Evolutionary conservation across 92 coral and sea anemone species (phyloP).

Genomic region (Palythoa heliodiscus): DNA sequence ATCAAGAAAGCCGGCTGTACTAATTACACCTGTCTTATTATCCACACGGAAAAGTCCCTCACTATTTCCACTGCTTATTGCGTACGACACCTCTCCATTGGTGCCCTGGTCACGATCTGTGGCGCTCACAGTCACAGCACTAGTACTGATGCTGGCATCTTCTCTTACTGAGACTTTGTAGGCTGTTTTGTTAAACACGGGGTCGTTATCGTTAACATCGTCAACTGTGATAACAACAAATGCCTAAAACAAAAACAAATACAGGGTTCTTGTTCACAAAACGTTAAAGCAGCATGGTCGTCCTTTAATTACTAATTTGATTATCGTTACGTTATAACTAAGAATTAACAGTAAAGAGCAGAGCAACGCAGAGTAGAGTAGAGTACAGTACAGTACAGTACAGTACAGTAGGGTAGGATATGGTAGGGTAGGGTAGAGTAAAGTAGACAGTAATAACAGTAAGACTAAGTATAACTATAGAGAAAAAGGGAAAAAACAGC

Average conservation of each 20-base stretch:
- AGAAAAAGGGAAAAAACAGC: too few species aligned
- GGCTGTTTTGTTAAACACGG: slow-evolving; percentile 71
- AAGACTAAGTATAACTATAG: too few species aligned
- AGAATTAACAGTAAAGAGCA: background rate
- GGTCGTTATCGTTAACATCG: slow-evolving; percentile 89
- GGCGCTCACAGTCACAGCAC: slow-evolving; percentile 70
- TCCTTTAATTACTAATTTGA: too few species aligned
- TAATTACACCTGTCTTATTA: slow-evolving; percentile 62
- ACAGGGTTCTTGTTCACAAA: background rate
- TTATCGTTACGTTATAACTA: too few species aligned
- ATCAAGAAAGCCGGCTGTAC: slow-evolving; percentile 57
- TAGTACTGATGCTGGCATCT: slow-evolving; percentile 58
- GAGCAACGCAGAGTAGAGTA: background rate
- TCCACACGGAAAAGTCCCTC: slow-evolving; percentile 55
- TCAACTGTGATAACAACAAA: slow-evolving; percentile 58
- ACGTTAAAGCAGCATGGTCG: background rate
- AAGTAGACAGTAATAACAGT: too few species aligned
- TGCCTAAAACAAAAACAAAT: slow-evolving; percentile 40
- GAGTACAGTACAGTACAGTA: background rate
- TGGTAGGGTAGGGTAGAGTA: background rate
- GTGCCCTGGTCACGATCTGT: slow-evolving; percentile 72
- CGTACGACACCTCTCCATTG: slow-evolving; percentile 80
- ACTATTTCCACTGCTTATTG: slow-evolving; percentile 74
- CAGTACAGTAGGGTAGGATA: background rate
- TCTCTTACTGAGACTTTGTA: slow-evolving; percentile 69